phyloP scores from a whole-genome alignment of 2,888 invertebrate species.

The Hypercompe scribonia region DNA sequence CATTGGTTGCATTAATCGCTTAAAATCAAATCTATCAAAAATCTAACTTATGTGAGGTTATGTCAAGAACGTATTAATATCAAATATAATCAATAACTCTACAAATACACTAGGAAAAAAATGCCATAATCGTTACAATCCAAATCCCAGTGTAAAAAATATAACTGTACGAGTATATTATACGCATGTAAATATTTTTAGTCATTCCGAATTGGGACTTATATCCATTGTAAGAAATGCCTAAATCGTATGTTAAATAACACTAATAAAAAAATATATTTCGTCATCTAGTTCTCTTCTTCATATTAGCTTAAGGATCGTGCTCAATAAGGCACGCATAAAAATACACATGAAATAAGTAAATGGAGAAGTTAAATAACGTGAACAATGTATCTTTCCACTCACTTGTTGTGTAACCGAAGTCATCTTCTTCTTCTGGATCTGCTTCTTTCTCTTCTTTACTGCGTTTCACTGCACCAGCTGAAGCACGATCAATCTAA shows the following conservation, averaged over 20 bases:
- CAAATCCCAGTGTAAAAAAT: background rate
- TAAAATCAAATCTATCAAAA: too few relatives aligned
- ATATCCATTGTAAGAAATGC: background rate
- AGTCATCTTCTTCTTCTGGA: conserved; percentile 95
- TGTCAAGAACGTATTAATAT: background rate
- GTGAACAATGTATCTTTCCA: conserved; percentile 86
- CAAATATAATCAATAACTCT: background rate
- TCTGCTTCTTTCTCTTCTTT: conserved; percentile 93
- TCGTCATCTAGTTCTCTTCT: background rate
- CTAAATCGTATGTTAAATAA: background rate
- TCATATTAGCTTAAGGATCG: conserved; percentile 36
- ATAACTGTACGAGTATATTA: too few relatives aligned
- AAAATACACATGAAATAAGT: conserved; percentile 77
- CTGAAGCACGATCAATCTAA: conserved; percentile 95
- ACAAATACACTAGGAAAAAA: background rate
- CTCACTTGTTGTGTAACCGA: conserved; percentile 97
- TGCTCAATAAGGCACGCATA: conserved; percentile 77
- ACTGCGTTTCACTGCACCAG: conserved; percentile 92
- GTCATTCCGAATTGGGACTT: background rate
- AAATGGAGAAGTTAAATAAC: conserved; percentile 74
- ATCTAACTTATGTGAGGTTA: too few relatives aligned
- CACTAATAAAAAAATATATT: background rate
- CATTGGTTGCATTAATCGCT: background rate
- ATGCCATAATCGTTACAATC: background rate
- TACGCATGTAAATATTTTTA: background rate